Conservation (phyloP, 1,140 invertebrate species). For the Ectropis grisescens region DNA sequence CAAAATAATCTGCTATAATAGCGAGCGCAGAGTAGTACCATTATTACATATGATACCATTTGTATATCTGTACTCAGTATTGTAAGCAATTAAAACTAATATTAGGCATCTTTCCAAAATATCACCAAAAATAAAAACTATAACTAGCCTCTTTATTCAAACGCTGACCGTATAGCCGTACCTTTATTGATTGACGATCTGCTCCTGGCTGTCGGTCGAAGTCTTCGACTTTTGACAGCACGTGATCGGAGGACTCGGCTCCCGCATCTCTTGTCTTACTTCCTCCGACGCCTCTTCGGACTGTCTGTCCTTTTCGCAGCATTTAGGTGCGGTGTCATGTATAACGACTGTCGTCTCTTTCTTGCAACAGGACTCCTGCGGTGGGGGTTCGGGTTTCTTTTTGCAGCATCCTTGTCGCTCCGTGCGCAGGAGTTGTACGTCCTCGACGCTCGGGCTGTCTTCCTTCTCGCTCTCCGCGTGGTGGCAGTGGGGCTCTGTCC, state of each 20-base stretch:
- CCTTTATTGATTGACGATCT: too few species aligned
- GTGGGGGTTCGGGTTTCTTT: conserved; percentile 27
- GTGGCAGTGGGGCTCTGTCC: conserved; percentile 17
- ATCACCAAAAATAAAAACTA: too few species aligned
- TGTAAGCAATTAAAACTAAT: too few species aligned
- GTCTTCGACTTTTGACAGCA: conserved; percentile 37
- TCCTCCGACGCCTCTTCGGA: conserved; percentile 2
- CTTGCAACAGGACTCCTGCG: conserved; percentile 30
- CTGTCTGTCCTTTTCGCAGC: conserved; percentile 13
- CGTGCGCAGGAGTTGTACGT: conserved; percentile 34
- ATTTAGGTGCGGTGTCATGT: conserved; percentile 26
- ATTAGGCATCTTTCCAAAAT: too few species aligned
- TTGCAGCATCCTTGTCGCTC: conserved; percentile 37
- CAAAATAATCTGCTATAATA: too few species aligned
- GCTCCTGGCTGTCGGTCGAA: conserved; percentile 44
- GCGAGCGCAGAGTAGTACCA: too few species aligned
- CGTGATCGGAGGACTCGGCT: conserved; percentile 44
- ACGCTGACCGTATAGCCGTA: too few species aligned
- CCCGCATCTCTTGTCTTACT: conserved; percentile 18
- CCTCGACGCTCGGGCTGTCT: conserved; percentile 43
- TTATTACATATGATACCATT: too few species aligned
- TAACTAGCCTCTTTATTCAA: too few species aligned
- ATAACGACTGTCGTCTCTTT: conserved; percentile 20
- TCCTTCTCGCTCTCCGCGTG: conserved; percentile 38
- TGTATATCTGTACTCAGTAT: too few species aligned